phyloP scores from a whole-genome alignment of 2,888 invertebrate genomes.

The Sisyra terminalis region DNA sequence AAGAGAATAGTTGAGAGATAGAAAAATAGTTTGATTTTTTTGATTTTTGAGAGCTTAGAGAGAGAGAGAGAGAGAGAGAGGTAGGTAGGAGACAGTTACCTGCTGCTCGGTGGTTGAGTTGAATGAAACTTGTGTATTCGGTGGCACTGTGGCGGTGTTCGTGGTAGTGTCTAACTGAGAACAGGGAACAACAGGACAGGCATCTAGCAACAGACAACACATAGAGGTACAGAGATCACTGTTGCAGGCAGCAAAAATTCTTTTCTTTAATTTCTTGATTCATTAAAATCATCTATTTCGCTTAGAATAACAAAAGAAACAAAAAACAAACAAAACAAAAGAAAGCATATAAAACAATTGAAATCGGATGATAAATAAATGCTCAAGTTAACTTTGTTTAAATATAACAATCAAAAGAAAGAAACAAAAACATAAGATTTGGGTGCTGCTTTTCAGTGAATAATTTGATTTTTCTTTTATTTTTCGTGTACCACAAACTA shows the following conservation, averaged over 20 bases:
- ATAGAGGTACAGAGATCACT: conserved; percentile 36
- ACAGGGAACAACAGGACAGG: conserved; percentile 78
- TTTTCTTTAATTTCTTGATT: conserved; percentile 12
- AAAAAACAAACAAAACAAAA: too few relatives aligned
- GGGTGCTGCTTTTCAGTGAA: too few relatives aligned
- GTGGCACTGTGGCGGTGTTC: conserved; percentile 32
- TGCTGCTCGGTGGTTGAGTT: conserved; percentile 27
- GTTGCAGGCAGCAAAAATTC: conserved; percentile 17
- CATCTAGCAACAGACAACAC: conserved; percentile 92
- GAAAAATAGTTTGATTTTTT: conserved; percentile 1
- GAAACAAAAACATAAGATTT: too few relatives aligned
- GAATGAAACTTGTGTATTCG: conserved; percentile 20
- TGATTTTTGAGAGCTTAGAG: not conserved
- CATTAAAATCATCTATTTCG: too few relatives aligned
- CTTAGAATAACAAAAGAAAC: too few relatives aligned
- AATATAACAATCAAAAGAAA: too few relatives aligned
- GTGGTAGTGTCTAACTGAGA: conserved; percentile 73
- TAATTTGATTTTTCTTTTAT: too few relatives aligned
- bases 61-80: conserved; percentile 11
- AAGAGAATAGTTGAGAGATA: conserved; percentile 8
- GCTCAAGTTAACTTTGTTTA: too few relatives aligned
- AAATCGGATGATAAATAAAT: too few relatives aligned
- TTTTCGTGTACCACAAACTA: too few relatives aligned
- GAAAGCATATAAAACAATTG: too few relatives aligned
- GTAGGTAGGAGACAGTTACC: conserved; percentile 12